Conservation (phyloP, 2,888 invertebrate species). For the Lasiommata megera region DNA sequence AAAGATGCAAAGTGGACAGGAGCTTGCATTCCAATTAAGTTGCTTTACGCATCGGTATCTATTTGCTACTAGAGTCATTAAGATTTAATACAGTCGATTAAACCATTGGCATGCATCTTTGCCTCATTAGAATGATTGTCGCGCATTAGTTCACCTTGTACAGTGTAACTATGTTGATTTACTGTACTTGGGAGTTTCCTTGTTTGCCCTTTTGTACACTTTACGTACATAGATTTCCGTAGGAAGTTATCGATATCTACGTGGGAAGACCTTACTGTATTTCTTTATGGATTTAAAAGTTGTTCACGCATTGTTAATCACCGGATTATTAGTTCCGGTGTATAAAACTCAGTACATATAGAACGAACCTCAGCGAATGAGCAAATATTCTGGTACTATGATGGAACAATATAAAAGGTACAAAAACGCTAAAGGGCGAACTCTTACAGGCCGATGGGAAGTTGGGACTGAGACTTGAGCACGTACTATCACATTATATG, state of each 20-base stretch:
- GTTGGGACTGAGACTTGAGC: no score
- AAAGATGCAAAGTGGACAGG: conserved; percentile 40
- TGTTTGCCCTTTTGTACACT: conserved; percentile 27
- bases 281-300: background rate
- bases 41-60: conserved; percentile 30
- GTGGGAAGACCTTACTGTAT: background rate
- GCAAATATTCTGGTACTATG: no score
- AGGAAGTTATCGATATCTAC: conserved; percentile 13
- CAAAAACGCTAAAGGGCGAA: no score
- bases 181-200: conserved; percentile 25
- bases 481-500: no score
- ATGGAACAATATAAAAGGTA: no score
- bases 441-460: no score
- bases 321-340: conserved; percentile 8
- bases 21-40: conserved; percentile 47
- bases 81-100: conserved; percentile 23
- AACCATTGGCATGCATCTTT: conserved; percentile 24
- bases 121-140: conserved; percentile 33
- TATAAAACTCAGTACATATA: background rate
- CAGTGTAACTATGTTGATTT: conserved; percentile 24
- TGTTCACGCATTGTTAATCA: background rate
- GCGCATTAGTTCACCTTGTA: conserved; percentile 32
- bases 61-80: conserved; percentile 28
- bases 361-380: no score
- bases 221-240: conserved; percentile 9